phyloP scores from a whole-genome alignment of 2,888 invertebrate species.

The Cantharis rustica region DNA sequence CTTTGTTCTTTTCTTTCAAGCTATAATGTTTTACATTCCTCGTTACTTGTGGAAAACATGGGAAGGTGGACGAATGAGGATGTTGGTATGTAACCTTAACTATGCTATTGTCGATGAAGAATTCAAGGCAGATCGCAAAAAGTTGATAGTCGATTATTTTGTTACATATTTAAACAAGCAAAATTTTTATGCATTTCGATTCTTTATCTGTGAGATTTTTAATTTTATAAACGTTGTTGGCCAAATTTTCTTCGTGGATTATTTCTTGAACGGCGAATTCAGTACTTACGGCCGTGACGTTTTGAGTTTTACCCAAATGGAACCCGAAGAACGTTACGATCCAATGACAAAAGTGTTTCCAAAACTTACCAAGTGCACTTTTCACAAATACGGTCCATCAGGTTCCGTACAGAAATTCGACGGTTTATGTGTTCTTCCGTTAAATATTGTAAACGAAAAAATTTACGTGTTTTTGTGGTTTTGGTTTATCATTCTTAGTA shows the following conservation, averaged over 20 bases:
- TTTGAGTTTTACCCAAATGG: conserved; percentile 86
- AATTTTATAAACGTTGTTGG: conserved; percentile 90
- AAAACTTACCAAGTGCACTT: conserved; percentile 89
- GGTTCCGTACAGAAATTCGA: conserved; percentile 91
- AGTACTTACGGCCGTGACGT: conserved; percentile 91
- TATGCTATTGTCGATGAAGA: conserved; percentile 84
- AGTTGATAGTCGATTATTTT: conserved; percentile 83
- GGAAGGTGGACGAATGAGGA: conserved; percentile 91
- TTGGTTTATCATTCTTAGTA: conserved; percentile 86
- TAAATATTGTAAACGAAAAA: conserved; percentile 94
- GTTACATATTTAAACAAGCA: conserved; percentile 79
- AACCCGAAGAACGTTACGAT: conserved; percentile 81
- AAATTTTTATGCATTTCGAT: conserved; percentile 87
- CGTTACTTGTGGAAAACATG: conserved; percentile 92
- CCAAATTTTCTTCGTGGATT: conserved; percentile 92
- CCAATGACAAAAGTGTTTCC: conserved; percentile 89
- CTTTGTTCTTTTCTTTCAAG: conserved; percentile 88
- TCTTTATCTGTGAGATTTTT: conserved; percentile 85
- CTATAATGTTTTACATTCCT: conserved; percentile 88
- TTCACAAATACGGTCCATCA: conserved; percentile 95
- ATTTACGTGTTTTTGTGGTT: conserved; percentile 95
- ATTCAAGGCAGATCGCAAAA: conserved; percentile 79
- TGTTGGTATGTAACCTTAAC: conserved; percentile 87
- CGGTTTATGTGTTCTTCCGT: conserved; percentile 85
- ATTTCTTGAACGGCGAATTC: conserved; percentile 89